Base-by-base conservation (phyloP, 2,888 invertebrate species). In the Brachypterus glaber region DNA sequence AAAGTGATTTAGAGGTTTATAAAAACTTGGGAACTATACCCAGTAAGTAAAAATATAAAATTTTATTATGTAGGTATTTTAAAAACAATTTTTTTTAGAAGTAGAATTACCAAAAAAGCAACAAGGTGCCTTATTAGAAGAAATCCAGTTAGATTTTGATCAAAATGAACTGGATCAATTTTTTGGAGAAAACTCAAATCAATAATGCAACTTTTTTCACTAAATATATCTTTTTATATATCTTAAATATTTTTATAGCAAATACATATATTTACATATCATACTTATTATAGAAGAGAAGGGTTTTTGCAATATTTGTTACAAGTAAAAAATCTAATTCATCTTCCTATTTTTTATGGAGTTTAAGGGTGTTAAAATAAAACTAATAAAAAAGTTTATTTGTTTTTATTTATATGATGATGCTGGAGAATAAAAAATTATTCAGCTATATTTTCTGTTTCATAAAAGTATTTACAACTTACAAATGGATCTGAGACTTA, bases 1-100 rank as follows among this genome's bases (percentile, higher is more conserved):
- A 76, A 55, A 71, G 69, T 50, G 82, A 83, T 58, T 58, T 83
- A 45, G 69, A 75, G 47, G 69, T 73, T 35, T 81, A 73, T 50
- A 79, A 77, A 57, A 69, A 69, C 49, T 70, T 71, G 26, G 80
- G 80, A 37, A 68, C 68, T 25, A 64, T 80, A 49, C 72, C 76
- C 53, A 77, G 78, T 77, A 65, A 52, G 55, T 49, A 39, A 33
- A 14, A 7, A 29, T 35, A 7, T 21, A 21, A 21, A 21, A 21
- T 7, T 21, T 21, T 21, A 9, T 27, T 27, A 11, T 11, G 12
- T 27, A 27, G 12, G 7, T 27, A 7, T 5, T 21, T 21, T 13
- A 17, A 37, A 33, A 39, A 41, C 43, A 17, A 44, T 39, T 18
- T 33, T 39, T 49, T 46, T 4, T 32, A 53, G 55, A 53, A 39